Base-by-base conservation (phyloP, 2,888 invertebrate species). In the Yponomeuta malinellus region DNA sequence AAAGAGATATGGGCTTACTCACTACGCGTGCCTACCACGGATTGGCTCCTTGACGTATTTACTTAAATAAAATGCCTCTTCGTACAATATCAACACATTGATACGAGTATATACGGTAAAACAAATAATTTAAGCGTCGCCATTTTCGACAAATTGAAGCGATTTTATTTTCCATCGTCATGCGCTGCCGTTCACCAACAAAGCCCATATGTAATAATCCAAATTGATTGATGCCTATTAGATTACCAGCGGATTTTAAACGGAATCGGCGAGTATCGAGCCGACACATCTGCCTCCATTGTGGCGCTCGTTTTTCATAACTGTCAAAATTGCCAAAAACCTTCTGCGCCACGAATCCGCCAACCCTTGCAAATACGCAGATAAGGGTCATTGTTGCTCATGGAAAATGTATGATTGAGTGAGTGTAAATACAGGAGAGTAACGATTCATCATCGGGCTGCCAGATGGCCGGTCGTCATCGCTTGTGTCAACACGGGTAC, bases 391-490 rank as follows among this genome's bases (percentile, higher is more conserved):
- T 6, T 33, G 43, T 67, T 15, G 67, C 33, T 33, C 15, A 10
- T 15, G 9, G 5, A 37, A 43, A 64, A 29, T 8, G 64, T 23
- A 64, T 64, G 64, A 64, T 67, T 59, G 52, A 59, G 52, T 59
- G 10, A 37, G n/a, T 67, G 33, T 67, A 33, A 37, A 33, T 37
- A 37, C 12, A 43, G 67, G 10, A 23, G 64, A 59, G 52, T 59
- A 65, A 33, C 65, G 29, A 31, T 68, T 48, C 10, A 68, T 68
- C 68, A 68, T 29, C 48, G 23, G 67, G n/a, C 43, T 23, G 68
- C 31, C 68, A 68, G 68, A 68, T 68, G 68, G 68, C 52, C 31
- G 37, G 6, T 6, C 68, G 52, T 68, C 68, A 68, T 68, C 68
- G 23, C 23, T 68, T 68, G 68, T 68, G 68, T 68, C 68, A 68